Base-by-base conservation (phyloP, 2,797 vertebrate genomes). In the Chaenodraco wilsoni region DNA sequence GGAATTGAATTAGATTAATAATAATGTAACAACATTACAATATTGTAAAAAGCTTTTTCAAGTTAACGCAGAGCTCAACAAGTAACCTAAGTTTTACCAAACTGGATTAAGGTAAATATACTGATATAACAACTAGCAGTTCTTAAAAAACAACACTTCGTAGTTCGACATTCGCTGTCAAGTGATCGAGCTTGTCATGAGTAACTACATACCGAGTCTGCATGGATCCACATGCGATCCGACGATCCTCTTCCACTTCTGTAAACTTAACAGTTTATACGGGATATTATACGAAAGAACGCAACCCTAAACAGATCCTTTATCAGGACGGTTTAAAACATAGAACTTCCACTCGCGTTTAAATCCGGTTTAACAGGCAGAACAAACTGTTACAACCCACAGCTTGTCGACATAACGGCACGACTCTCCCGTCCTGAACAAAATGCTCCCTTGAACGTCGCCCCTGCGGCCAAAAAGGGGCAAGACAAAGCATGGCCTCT, bases 381-480 rank as follows among this genome's bases (percentile, higher is more conserved):
- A 55, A 88, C 74, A 69, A 75, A 84, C 66, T 81, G 81, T 87
- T 76, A 81, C 51, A 73, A 48, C 21, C 49, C 3, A 65, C 27
- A 16, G 37, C 6, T 57, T 14, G 17, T 17, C 70, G 65, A 82
- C 72, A 72, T 75, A 78, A 86, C 88, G 72, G 81, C 41, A 60
- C 82, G 62, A 76, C 52, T 83, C 82, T 79, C 66, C 84, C 21
- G 84, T 89, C 78, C 91, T 68, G 90, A 89, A 84, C 83, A 84
- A 92, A 65, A 88, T 49, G 74, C 72, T 83, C 77, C 83, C 70
- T 76, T 68, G 40, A 76, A 81, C 75, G 75, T 69, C 72, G 84
- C 65, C 67, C 72, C 69, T 31, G 55, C 64, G 48, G 75, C 84
- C 78, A 69, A 48, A 66, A 21, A 76, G 77, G 81, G 85, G 77